These are phyloP conservation scores for Pagetopsis macropterus DNA, from an alignment of 2,797 vertebrate species.

Conservation along the genomic window DNA sequence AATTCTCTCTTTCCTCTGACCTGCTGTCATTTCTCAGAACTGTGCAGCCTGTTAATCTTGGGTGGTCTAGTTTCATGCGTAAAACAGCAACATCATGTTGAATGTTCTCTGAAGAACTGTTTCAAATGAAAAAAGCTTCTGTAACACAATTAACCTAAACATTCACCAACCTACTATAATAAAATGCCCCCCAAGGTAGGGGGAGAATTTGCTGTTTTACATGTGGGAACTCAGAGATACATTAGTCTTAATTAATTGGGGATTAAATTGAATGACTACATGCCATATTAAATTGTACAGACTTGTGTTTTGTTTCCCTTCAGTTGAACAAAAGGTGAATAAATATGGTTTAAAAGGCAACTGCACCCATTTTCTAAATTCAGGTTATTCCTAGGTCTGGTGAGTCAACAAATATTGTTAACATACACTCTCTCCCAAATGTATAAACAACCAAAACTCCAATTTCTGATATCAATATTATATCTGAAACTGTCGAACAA, in stretches of 20 bases:
- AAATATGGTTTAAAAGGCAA: background rate
- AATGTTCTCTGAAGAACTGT: background rate
- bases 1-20: slow-evolving; percentile 26
- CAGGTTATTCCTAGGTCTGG: too few species aligned
- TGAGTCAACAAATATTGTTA: too few species aligned
- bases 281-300: background rate
- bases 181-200: background rate
- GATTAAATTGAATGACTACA: background rate
- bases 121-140: background rate
- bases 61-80: background rate
- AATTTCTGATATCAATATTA: too few species aligned
- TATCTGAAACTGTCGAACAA: too few species aligned
- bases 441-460: too few species aligned
- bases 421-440: too few species aligned
- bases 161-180: background rate
- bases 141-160: too few species aligned
- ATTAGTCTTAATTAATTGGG: background rate
- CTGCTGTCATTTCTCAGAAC: slow-evolving; percentile 4
- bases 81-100: too few species aligned
- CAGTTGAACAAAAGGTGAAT: background rate
- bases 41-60: background rate
- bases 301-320: background rate
- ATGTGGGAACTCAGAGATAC: background rate
- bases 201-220: background rate
- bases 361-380: too few species aligned